phyloP scores from a whole-genome alignment of 1,140 invertebrate genomes.

The Gryllus bimaculatus region DNA sequence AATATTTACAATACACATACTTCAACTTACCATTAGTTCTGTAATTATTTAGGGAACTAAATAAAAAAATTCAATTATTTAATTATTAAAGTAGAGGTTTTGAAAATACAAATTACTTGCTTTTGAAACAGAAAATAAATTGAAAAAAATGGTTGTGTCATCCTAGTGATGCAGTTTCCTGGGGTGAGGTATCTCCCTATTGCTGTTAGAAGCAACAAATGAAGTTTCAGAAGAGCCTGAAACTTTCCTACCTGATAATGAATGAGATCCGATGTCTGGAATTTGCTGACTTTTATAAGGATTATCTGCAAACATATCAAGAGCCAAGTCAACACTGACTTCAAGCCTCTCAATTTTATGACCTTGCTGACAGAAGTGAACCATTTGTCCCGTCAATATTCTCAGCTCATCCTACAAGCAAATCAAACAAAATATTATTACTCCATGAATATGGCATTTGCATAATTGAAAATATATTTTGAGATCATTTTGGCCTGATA shows the following conservation, averaged over 20 bases:
- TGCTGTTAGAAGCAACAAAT: too few species aligned
- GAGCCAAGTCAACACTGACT: slow-evolving; percentile 57
- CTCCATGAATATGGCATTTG: background rate
- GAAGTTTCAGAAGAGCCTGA: too few species aligned
- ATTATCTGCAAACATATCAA: slow-evolving; percentile 80
- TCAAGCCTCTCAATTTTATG: slow-evolving; percentile 65
- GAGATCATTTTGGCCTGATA: background rate
- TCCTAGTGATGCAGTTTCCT: too few species aligned
- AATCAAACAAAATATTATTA: background rate
- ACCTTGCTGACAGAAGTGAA: slow-evolving; percentile 51
- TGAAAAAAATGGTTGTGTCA: too few species aligned
- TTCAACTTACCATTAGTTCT: too few species aligned
- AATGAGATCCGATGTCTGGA: slow-evolving; percentile 51
- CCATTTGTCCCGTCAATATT: slow-evolving; percentile 64
- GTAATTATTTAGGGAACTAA: too few species aligned
- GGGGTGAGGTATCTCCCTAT: too few species aligned
- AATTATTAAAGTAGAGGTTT: too few species aligned
- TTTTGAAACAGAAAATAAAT: too few species aligned
- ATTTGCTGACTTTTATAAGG: slow-evolving; percentile 74
- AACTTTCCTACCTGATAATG: background rate
- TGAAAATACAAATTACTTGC: too few species aligned
- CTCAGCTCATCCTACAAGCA: slow-evolving; percentile 53
- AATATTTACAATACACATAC: too few species aligned
- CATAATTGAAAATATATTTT: slow-evolving; percentile 17
- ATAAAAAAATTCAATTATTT: too few species aligned